These are phyloP conservation scores for Romanogobio albipinnatus DNA, from an alignment of 2,113 vertebrate genomes.

Conservation along the genomic window DNA sequence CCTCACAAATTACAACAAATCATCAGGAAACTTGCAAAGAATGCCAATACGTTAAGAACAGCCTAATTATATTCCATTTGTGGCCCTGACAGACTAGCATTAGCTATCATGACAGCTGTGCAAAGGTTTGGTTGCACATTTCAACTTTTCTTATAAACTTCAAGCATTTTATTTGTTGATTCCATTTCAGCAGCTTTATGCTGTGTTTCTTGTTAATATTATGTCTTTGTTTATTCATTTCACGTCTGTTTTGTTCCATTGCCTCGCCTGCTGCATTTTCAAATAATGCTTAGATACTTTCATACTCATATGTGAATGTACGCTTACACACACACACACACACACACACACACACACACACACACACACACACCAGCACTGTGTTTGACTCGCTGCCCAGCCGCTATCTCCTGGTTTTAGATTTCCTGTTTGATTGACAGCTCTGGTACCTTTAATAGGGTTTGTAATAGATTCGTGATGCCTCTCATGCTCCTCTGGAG, in stretches of 20 bases:
- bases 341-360: neutral
- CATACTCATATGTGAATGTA: neutral
- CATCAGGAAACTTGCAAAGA: conserved; percentile 67
- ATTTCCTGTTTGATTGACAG: conserved; percentile 63
- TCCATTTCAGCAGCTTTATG: neutral
- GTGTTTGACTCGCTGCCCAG: conserved; percentile 30
- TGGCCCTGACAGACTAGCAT: conserved; percentile 58
- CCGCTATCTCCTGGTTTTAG: conserved; percentile 54
- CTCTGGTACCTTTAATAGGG: conserved; percentile 63
- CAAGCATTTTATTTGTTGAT: neutral
- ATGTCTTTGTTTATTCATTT: neutral
- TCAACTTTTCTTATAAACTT: conserved; percentile 14
- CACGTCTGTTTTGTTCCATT: neutral
- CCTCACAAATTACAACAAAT: conserved; percentile 71
- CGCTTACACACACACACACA: neutral
- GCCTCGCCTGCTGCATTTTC: neutral
- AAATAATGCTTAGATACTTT: neutral
- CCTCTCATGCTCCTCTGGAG: conserved; percentile 58
- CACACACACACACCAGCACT: neutral
- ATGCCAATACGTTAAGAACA: conserved; percentile 63
- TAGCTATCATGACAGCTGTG: conserved; percentile 35
- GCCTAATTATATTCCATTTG: conserved; percentile 65
- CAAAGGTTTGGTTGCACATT: conserved; percentile 5
- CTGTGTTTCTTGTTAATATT: neutral
- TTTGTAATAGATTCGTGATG: conserved; percentile 65